Conservation (phyloP, 2,888 invertebrate species). For the Drepana falcataria region DNA sequence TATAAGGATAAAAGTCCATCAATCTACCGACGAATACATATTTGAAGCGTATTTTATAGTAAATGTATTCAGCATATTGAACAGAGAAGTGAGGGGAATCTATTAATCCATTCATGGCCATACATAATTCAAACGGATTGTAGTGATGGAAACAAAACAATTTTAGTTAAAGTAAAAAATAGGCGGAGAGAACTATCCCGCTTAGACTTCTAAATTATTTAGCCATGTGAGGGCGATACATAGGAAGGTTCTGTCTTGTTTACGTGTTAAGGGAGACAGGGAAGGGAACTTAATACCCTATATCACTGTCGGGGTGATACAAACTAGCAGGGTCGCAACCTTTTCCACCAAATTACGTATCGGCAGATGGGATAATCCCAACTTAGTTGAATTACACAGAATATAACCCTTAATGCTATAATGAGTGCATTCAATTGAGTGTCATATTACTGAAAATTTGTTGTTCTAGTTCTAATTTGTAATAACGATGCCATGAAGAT, state of each 20-base stretch:
- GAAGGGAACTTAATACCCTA: conserved; percentile 76
- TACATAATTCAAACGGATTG: conserved; percentile 47
- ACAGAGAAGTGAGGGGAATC: conserved; percentile 26
- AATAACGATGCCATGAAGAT: too few relatives aligned
- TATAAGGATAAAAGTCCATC: neutral
- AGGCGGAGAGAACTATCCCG: conserved; percentile 51
- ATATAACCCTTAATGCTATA: conserved; percentile 45
- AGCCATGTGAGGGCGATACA: conserved; percentile 70
- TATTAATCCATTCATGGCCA: conserved; percentile 24
- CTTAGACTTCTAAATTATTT: conserved; percentile 76
- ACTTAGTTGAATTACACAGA: conserved; percentile 65
- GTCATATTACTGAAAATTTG: conserved; percentile 1
- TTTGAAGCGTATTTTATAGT: conserved; percentile 4
- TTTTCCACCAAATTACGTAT: conserved; percentile 78
- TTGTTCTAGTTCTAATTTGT: too few relatives aligned
- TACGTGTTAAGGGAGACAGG: conserved; percentile 74
- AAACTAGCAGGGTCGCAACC: conserved; percentile 75
- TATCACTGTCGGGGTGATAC: conserved; percentile 76
- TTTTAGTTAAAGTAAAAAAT: conserved; percentile 65
- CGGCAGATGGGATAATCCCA: conserved; percentile 71
- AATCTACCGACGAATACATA: neutral
- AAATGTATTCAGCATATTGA: conserved; percentile 23
- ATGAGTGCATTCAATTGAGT: conserved; percentile 48
- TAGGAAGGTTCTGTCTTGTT: conserved; percentile 75
- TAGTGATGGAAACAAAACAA: conserved; percentile 59